Percentiles rank a stretch among this genome's conserved stretches.
phyloP scores from a whole-genome alignment of 1,140 invertebrate species.

The Tetragnatha versicolor region DNA sequence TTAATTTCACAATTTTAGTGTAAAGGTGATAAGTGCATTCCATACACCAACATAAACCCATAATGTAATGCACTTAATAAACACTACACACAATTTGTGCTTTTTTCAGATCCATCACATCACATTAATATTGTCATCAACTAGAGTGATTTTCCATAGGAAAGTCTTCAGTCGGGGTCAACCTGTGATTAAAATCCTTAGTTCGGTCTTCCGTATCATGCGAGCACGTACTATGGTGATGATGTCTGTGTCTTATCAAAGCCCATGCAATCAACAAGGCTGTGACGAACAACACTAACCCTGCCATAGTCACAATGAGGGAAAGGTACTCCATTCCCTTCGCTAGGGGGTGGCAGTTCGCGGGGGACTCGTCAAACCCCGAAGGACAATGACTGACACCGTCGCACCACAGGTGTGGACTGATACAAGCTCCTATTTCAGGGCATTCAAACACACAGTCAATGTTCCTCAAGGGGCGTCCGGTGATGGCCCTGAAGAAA shows the following conservation, averaged over 20 bases:
- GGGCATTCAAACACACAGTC: slow-evolving; percentile 81
- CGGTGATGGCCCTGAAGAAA: slow-evolving; percentile 59
- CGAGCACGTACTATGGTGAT: background rate
- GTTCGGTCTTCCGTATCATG: slow-evolving; percentile 1
- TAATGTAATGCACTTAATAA: background rate
- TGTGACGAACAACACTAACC: background rate
- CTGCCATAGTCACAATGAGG: background rate
- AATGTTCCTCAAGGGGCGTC: slow-evolving; percentile 65
- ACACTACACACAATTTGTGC: background rate
- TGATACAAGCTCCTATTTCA: slow-evolving; percentile 86
- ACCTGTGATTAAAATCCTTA: slow-evolving; percentile 21
- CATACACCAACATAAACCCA: background rate
- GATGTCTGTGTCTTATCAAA: slow-evolving; percentile 29
- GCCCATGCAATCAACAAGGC: slow-evolving; percentile 26
- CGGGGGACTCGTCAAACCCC: slow-evolving; percentile 82
- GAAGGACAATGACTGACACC: slow-evolving; percentile 84
- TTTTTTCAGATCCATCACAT: background rate
- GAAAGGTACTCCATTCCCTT: slow-evolving; percentile 35
- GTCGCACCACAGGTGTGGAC: slow-evolving; percentile 85
- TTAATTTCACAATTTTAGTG: too few species aligned
- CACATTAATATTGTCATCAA: background rate
- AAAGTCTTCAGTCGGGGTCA: slow-evolving; percentile 30
- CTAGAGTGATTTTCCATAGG: slow-evolving; percentile 31
- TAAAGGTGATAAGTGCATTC: background rate
- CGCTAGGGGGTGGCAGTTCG: slow-evolving; percentile 65